phyloP scores from a whole-genome alignment of 1,140 invertebrate species.

The Megalonaias nervosa region DNA sequence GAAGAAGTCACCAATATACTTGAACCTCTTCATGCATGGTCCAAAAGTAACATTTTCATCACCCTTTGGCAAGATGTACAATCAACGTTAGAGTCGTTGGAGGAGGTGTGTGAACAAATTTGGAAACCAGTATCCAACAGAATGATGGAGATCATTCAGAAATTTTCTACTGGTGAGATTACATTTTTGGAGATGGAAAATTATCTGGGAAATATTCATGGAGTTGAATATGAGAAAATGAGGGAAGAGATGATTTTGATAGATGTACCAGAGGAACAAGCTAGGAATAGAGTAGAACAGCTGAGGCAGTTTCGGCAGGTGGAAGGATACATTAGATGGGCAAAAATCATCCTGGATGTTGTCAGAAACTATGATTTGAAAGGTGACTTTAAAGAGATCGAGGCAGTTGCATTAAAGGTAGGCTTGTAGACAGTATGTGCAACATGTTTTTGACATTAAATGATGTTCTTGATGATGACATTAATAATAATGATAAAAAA shows the following conservation, averaged over 20 bases:
- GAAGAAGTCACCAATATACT: not conserved
- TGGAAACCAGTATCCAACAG: not conserved
- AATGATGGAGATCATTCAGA: not conserved
- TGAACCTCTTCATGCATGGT: not conserved
- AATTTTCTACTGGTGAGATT: not conserved
- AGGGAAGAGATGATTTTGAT: conserved; percentile 2
- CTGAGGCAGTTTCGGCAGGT: conserved; percentile 12
- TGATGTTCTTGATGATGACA: not conserved
- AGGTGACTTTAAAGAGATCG: conserved; percentile 16
- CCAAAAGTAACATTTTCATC: conserved; percentile 5
- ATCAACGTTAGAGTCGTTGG: not conserved
- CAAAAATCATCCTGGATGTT: conserved; percentile 15
- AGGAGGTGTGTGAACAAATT: conserved; percentile 2
- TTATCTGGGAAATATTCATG: conserved; percentile 1
- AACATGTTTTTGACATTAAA: not conserved
- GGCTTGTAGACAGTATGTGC: too few relatives aligned
- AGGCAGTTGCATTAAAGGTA: conserved; percentile 1
- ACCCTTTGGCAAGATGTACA: conserved; percentile 1
- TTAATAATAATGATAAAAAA: not conserved
- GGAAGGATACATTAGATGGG: conserved; percentile 6
- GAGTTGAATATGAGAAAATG: conserved; percentile 7
- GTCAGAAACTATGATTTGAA: not conserved
- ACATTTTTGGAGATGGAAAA: not conserved
- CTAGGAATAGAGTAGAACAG: conserved; percentile 6
- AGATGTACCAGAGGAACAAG: not conserved